Conservation (phyloP, 2,113 vertebrate species). For the Felis catus region F.catus_Fca126_mat1.0 CM031413.1:61590001-61590500, state of each 20-base stretch:
- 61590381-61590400: neutral
- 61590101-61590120: neutral
- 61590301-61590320: neutral
- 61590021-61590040: neutral
- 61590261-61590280: neutral
- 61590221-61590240: neutral
- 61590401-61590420: neutral
- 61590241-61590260: too few species aligned
- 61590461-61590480: too few species aligned
- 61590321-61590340: neutral
- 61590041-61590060: neutral
- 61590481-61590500: too few species aligned
- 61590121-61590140: neutral
- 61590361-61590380: neutral
- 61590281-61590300: neutral
- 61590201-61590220: neutral
- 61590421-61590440: slow-evolving; percentile 14
- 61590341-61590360: neutral
- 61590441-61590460: neutral
- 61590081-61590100: neutral
- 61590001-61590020: neutral
- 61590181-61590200: neutral
- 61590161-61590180: neutral
- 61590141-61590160: neutral
- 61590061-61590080: neutral